Percentiles rank a stretch among this genome's conserved stretches.
Evolutionary conservation across 1,140 invertebrate species (phyloP).

Genomic region (Tetramorium simillimum): DNA sequence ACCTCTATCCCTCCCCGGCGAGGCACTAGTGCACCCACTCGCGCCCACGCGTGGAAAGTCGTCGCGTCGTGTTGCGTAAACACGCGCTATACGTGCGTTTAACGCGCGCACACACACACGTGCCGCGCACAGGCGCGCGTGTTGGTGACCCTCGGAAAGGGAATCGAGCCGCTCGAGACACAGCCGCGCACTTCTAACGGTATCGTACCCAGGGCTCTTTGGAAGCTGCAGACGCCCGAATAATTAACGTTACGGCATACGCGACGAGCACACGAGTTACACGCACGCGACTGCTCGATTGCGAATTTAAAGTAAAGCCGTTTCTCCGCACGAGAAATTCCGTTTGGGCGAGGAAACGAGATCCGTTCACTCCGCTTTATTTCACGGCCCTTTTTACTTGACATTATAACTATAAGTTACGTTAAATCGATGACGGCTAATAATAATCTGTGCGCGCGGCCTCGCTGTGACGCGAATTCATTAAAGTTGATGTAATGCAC

Average conservation of each 20-base stretch:
- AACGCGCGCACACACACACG: not conserved
- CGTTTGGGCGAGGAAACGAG: not conserved
- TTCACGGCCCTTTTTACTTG: not conserved
- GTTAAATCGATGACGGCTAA: conserved; percentile 7
- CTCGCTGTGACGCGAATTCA: conserved; percentile 32
- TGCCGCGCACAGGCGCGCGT: not conserved
- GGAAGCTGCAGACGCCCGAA: not conserved
- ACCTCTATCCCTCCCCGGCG: not conserved
- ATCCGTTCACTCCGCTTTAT: not conserved
- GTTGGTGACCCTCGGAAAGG: conserved; percentile 33
- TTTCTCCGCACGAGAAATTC: not conserved
- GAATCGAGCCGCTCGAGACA: not conserved
- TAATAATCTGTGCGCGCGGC: conserved; percentile 34
- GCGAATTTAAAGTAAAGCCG: not conserved
- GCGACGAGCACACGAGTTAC: not conserved
- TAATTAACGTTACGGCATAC: not conserved
- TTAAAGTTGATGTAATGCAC: conserved; percentile 50
- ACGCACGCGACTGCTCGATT: not conserved
- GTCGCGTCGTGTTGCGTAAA: conserved; percentile 24
- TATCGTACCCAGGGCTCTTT: conserved; percentile 7
- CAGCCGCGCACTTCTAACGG: conserved; percentile 13
- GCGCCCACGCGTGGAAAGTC: conserved; percentile 48
- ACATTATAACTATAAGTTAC: not conserved
- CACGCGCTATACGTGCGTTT: not conserved
- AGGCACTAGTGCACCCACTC: conserved; percentile 10